Percentiles rank a stretch among this genome's conserved stretches.
phyloP scores from a whole-genome alignment of 2,113 vertebrate genomes.

The Malurus elegans region DNA sequence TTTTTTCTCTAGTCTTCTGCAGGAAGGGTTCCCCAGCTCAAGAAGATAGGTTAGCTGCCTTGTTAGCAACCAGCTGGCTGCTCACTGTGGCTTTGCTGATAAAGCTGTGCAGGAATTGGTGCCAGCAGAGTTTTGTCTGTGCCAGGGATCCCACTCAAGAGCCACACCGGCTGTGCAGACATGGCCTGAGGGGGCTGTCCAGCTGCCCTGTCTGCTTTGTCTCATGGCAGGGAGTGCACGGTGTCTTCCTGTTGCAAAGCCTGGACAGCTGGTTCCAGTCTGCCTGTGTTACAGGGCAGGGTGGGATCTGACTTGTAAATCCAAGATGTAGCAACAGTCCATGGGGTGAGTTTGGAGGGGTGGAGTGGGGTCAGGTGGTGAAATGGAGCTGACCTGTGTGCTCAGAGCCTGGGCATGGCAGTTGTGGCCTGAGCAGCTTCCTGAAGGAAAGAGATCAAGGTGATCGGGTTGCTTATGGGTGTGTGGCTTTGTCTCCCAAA shows the following conservation, averaged over 20 bases:
- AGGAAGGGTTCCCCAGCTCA: neutral
- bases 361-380: neutral
- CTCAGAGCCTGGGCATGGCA: fast-evolving
- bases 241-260: neutral
- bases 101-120: neutral
- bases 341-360: fast-evolving
- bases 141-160: neutral
- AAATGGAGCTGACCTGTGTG: neutral
- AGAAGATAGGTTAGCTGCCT: neutral
- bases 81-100: neutral
- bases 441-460: neutral
- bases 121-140: neutral
- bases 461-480: neutral
- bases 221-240: fast-evolving
- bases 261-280: neutral
- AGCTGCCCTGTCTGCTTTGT: neutral
- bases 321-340: neutral
- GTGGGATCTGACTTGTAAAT: neutral
- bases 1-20: neutral
- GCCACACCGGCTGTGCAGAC: neutral
- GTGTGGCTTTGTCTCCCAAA: neutral
- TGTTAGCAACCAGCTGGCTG: neutral
- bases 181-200: neutral
- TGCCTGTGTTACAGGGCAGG: neutral
- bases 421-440: neutral